Evolutionary conservation across 2,888 invertebrate genomes (phyloP).

Genomic region (Ecdyonurus torrentis): DNA sequence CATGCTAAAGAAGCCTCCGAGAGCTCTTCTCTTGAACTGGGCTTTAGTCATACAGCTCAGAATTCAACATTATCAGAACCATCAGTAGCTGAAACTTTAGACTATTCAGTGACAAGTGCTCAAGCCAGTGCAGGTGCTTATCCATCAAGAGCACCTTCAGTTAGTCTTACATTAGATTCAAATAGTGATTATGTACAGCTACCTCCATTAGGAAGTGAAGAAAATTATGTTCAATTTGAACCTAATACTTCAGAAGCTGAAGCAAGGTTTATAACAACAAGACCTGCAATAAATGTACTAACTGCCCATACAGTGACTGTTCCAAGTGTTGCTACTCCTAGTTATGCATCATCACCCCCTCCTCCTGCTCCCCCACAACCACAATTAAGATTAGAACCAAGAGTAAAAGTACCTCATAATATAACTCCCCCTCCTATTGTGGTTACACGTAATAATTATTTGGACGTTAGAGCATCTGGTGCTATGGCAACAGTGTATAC

Average conservation of each 20-base stretch:
- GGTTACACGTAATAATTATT: constrained; percentile 41
- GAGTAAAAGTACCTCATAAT: constrained; percentile 18
- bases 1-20: constrained; percentile 24
- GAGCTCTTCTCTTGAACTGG: constrained; percentile 64
- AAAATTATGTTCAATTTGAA: constrained; percentile 27
- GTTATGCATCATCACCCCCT: constrained; percentile 29
- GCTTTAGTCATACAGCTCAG: constrained; percentile 74
- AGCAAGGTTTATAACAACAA: constrained; percentile 58
- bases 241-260: constrained; percentile 42
- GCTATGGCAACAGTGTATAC: constrained; percentile 19
- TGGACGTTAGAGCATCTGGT: constrained; percentile 41
- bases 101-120: constrained; percentile 30
- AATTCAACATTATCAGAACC: constrained; percentile 31
- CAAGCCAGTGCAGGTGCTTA: constrained; percentile 40
- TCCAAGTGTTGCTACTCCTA: constrained; percentile 40
- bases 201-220: constrained; percentile 27
- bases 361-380: constrained; percentile 18
- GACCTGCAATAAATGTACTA: constrained; percentile 57
- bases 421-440: constrained; percentile 32
- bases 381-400: constrained; percentile 28
- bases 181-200: constrained; percentile 81
- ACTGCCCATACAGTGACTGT: constrained; percentile 60
- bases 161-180: constrained; percentile 71
- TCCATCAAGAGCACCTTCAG: constrained; percentile 50
- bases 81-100: constrained; percentile 25